Base-by-base conservation (phyloP, 2,797 vertebrate genomes). In the Selene dorsalis region DNA sequence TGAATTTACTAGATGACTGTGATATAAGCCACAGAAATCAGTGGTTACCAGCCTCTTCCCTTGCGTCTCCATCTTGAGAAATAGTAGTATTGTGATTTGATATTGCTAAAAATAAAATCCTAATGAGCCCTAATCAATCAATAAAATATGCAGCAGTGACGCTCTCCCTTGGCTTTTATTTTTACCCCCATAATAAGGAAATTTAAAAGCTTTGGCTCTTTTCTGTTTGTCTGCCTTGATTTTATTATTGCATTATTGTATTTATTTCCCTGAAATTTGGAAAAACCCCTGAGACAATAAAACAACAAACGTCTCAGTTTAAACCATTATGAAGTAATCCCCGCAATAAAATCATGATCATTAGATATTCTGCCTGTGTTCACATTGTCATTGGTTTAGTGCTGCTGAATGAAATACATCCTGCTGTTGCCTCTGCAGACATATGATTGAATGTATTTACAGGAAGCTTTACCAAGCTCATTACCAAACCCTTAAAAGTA, bases 391-490 rank as follows among this genome's bases (percentile, higher is more conserved):
- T 56, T 57, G 62, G 85, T 69, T 57, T 13, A 12, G 53, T 12
- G 1, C 71, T 11, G 61, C 73, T 66, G 70, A 74, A 73, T 79
- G 35, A 82, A 84, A 73, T 75, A 70, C 73, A 28, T 79, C 76
- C 85, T 78, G 66, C 83, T 80, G 83, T 77, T 69, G n/a, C 58
- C 71, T 82, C 48, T 8, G 38, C 69, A 84, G 80, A 77, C 87
- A 89, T 87, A 86, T 83, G 78, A 69, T 87, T 81, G 69, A 74
- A 88, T 84, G 77, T 87, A 84, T 87, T 85, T 87, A 78, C 80
- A 83, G 60, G 38, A 65, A 75, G 38, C 61, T 57, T 68, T 64
- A 78, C 79, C 73, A 45, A 66, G 63, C 62, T 57, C 70, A 79
- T 91, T 79, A 86, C 48, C 32, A 81, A 64, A 85, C 77, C 84